These are phyloP conservation scores for Tipula confusa DNA, from an alignment of 2,888 invertebrate species.

Conservation along the genomic window DNA sequence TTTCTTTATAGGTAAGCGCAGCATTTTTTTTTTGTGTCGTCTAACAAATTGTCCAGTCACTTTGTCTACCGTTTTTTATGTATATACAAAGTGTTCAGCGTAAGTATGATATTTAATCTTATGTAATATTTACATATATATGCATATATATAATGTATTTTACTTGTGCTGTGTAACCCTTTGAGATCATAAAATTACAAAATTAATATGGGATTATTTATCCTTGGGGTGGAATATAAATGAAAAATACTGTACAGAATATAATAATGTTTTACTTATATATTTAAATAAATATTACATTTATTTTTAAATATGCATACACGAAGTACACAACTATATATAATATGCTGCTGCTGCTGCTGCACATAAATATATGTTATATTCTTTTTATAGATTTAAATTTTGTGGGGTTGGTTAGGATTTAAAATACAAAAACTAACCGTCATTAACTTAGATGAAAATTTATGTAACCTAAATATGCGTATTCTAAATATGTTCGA, in stretches of 20 bases:
- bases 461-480: too few relatives aligned
- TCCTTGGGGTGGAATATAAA: background rate
- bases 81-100: background rate
- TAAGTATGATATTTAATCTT: background rate
- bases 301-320: background rate
- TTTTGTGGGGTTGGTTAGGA: background rate
- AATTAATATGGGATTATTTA: slow-evolving; percentile 8
- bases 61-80: background rate
- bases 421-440: too few relatives aligned
- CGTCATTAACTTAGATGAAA: too few relatives aligned
- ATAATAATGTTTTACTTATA: background rate
- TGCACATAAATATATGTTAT: background rate
- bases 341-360: background rate
- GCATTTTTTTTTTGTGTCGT: background rate
- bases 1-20: background rate
- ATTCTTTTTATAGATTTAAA: background rate
- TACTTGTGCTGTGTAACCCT: background rate
- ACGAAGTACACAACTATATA: background rate
- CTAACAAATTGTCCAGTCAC: background rate
- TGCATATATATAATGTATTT: background rate
- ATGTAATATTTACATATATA: background rate
- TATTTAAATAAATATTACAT: background rate
- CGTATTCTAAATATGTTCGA: too few relatives aligned
- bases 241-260: background rate
- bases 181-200: background rate